Conservation (phyloP, 2,797 vertebrate genomes). For the Gorsachius magnificus region DNA sequence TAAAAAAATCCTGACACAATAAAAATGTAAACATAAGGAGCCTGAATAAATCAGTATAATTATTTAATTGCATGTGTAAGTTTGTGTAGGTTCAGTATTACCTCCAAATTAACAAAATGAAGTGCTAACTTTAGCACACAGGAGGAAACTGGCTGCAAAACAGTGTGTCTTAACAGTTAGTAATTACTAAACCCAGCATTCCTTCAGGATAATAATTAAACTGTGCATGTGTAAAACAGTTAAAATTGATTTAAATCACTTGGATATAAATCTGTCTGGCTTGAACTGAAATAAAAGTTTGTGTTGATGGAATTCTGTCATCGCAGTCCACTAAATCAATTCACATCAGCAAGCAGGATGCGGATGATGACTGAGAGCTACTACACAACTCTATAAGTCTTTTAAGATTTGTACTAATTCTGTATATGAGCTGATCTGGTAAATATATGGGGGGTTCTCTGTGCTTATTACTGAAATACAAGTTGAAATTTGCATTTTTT, state of each 20-base stretch:
- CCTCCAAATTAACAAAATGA: background rate
- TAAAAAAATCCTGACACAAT: background rate
- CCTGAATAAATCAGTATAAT: background rate
- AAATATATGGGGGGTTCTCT: background rate
- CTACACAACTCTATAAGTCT: background rate
- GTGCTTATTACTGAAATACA: background rate
- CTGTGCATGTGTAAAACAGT: background rate
- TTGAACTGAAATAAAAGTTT: background rate
- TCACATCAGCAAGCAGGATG: background rate
- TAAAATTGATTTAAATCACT: background rate
- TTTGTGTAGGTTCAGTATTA: background rate
- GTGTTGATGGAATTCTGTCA: background rate
- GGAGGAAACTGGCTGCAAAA: background rate
- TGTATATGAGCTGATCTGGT: background rate
- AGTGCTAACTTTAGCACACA: background rate
- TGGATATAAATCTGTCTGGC: background rate
- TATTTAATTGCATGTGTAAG: background rate
- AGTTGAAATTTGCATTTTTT: background rate
- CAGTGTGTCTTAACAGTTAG: background rate
- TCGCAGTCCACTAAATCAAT: background rate
- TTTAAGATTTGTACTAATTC: background rate
- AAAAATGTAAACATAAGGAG: background rate
- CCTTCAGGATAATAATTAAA: slow-evolving; percentile 5
- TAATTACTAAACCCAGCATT: background rate
- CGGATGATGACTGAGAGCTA: background rate